Evolutionary conservation across 23 tunicate genomes (phyloP).

Genomic region (Ascidia mentula): DNA sequence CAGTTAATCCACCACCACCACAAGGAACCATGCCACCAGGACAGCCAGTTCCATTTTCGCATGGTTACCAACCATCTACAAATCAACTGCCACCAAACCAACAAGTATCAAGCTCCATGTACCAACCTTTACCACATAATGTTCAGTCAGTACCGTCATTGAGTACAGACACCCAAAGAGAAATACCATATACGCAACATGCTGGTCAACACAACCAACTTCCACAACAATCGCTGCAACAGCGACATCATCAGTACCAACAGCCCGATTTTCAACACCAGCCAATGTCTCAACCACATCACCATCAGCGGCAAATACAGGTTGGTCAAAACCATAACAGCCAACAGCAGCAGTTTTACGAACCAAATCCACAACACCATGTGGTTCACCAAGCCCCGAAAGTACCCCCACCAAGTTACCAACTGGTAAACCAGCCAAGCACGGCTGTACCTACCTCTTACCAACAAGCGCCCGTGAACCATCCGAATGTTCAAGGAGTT

Average conservation of each 20-base stretch:
- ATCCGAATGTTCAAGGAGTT: background rate
- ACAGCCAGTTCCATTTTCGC: background rate
- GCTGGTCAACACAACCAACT: background rate
- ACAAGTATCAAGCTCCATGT: background rate
- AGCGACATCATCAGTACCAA: conserved; percentile 8
- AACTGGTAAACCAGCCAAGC: background rate
- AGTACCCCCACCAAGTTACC: too few species aligned
- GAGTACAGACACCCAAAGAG: background rate
- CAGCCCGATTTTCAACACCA: conserved; percentile 26
- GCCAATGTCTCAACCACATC: background rate
- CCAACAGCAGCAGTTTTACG: conserved; percentile 3
- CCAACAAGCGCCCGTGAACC: background rate
- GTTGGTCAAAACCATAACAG: background rate
- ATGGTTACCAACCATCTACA: background rate
- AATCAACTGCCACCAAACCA: background rate
- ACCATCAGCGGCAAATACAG: background rate
- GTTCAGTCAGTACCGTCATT: background rate
- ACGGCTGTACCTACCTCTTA: background rate
- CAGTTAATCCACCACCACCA: background rate
- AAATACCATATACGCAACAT: too few species aligned
- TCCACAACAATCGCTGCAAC: conserved; percentile 14
- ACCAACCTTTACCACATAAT: conserved; percentile 12
- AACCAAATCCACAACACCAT: background rate
- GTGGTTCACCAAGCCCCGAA: too few species aligned
- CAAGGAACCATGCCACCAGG: background rate